A percentile compares a stretch with the other conserved stretches of the same genome.
Conservation (phyloP, 2,888 invertebrate species). For the Melinopterus prodromus region DNA sequence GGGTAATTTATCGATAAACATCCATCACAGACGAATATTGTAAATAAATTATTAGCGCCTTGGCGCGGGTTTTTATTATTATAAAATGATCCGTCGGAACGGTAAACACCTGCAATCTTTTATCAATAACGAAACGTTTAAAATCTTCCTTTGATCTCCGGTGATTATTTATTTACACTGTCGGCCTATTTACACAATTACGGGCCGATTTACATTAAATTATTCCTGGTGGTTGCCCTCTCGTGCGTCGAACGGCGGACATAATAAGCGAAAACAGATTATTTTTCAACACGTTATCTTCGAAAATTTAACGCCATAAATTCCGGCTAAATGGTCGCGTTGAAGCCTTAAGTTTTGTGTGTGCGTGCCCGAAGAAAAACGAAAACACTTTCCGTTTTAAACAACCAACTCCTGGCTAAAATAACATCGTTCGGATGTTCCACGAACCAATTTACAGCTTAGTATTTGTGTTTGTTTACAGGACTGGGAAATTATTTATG, state of each 20-base stretch:
- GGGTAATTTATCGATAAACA: background rate
- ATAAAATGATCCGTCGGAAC: constrained; percentile 29
- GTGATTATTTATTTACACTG: constrained; percentile 36
- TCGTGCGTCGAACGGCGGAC: constrained; percentile 28
- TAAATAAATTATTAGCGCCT: background rate
- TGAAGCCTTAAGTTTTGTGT: constrained; percentile 33
- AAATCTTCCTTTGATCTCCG: constrained; percentile 38
- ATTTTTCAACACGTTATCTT: constrained; percentile 39
- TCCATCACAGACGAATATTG: background rate
- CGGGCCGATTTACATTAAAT: constrained; percentile 36
- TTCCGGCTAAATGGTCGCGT: constrained; percentile 30
- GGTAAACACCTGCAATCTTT: constrained; percentile 37
- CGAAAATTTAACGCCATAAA: constrained; percentile 37
- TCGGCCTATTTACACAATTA: constrained; percentile 37
- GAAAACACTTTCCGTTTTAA: background rate
- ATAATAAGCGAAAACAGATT: constrained; percentile 38
- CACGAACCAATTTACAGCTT: background rate
- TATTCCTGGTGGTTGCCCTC: constrained; percentile 26
- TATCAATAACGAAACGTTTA: constrained; percentile 37
- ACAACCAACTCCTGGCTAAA: background rate
- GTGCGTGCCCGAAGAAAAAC: background rate
- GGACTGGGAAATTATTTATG: background rate
- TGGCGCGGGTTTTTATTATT: constrained; percentile 31
- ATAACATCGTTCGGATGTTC: background rate
- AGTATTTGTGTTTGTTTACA: background rate